A percentile compares a stretch with the other conserved stretches of the same genome.
Conservation (phyloP, 2,888 invertebrate genomes). For the Hirtodrosophila confusa region DNA sequence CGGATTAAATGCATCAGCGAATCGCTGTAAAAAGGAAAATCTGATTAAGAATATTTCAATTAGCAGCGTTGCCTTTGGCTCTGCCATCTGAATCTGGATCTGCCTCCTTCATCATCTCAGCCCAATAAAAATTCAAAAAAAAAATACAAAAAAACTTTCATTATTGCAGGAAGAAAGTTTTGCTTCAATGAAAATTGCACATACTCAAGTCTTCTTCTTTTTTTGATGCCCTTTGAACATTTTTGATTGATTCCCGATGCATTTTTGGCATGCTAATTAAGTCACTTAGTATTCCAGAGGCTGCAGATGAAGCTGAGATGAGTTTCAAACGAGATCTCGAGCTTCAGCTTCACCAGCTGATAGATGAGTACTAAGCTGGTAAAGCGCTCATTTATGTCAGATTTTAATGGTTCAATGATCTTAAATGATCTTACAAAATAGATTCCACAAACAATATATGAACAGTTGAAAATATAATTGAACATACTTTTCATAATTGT, state of each 20-base stretch:
- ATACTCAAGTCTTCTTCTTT: slow-evolving; percentile 9
- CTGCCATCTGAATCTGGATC: not conserved
- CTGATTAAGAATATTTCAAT: slow-evolving; percentile 80
- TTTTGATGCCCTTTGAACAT: not conserved
- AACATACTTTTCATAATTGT: too few species aligned
- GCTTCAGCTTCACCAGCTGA: not conserved
- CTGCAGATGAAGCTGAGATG: not conserved
- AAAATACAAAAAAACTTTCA: slow-evolving; percentile 46
- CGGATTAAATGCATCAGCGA: slow-evolving; percentile 71
- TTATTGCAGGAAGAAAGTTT: slow-evolving; percentile 62
- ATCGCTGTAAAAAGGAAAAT: slow-evolving; percentile 54
- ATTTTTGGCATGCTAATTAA: slow-evolving; percentile 73
- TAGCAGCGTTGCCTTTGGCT: slow-evolving; percentile 58
- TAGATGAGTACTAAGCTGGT: slow-evolving; percentile 33
- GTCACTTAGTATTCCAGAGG: slow-evolving; percentile 52
- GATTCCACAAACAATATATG: not conserved
- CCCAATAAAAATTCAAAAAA: not conserved
- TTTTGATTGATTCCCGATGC: slow-evolving; percentile 68
- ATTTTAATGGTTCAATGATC: slow-evolving; percentile 1
- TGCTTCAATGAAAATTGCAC: slow-evolving; percentile 36
- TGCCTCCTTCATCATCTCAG: not conserved
- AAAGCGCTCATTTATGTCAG: slow-evolving; percentile 43
- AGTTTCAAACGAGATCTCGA: not conserved
- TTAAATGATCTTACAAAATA: slow-evolving; percentile 8
- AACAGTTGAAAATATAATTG: too few species aligned